Base-by-base conservation (phyloP, 1,140 invertebrate species). In the Euura lappo region DNA sequence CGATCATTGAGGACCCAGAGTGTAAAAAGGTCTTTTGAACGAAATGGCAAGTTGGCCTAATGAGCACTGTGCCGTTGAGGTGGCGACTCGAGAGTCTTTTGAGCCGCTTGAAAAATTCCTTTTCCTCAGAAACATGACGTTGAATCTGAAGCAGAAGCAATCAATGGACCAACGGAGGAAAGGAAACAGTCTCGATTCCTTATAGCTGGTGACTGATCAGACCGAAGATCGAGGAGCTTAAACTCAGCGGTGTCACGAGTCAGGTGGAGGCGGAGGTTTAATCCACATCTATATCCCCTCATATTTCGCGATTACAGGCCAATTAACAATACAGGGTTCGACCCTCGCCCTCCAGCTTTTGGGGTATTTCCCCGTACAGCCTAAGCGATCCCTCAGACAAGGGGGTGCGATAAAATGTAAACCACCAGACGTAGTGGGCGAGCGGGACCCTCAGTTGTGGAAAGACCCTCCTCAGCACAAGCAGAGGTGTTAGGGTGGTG, bases 381-480 rank as follows among this genome's bases (percentile, higher is more conserved):
- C 66, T 44, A 47, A 47, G 71, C 13, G 65, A 75, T 78, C 76
- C 76, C 77, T 75, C 73, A 73, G 71, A 74, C 47, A 76, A 77
- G 45, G 78, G 78, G 75, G 71, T 77, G 75, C 76, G 78, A 74
- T 76, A 69, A 79, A 78, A 79, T 76, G 78, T 78, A 77, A 79
- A 79, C 73, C 78, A 71, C 28, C 66, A 68, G 73, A 78, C 72
- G 72, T 71, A 72, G 60, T 44, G 72, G 69, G 75, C 72, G 73
- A 72, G 71, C 64, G 75, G 65, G 75, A 78, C 78, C 77, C 76
- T 79, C 75, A 79, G 75, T 76, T 70, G 74, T 78, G 73, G 66
- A 68, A 68, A 79, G 79, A 79, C 79, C 77, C 79, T 79, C 77
- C 73, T 75, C 78, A 47, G 68, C 71, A 71, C 67, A 44, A 45